Base-by-base conservation (phyloP, 1,140 invertebrate species). In the Trichonephila clavata region DNA sequence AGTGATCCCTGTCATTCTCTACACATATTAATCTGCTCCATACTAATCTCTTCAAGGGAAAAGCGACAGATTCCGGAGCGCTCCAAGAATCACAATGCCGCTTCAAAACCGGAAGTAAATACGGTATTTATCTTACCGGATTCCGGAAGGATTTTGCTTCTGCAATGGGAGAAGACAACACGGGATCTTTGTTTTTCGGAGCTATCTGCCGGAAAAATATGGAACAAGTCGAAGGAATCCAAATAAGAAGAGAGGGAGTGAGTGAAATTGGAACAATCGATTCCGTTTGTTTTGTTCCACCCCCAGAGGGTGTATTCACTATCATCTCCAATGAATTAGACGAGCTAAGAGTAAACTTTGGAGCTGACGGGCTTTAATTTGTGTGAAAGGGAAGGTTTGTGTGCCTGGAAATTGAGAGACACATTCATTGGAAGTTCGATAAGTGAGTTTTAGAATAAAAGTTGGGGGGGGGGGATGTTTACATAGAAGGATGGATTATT, bases 21-120 rank as follows among this genome's bases (percentile, higher is more conserved):
- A 61, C 84, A 86, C 59, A 32, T 86, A 86, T 86, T 86, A 86
- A 86, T 59, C 84, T 60, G 84, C 39, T 32, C 27, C 71, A 14
- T n/a, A 20, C 57, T 86, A 61, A 61, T 61, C 59, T 86, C 18
- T 61, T 10, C 13, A 14, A 32, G n/a, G 27, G 50, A 63, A 60
- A 60, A 84, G 57, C 21, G 81, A 50, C 81, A 57, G 43, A 60
- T 86, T 86, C 84, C 57, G 27, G 59, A 14, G 18, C 57, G 57
- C 14, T 63, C 27, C 57, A 14, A 18, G 59, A 86, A 60, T 86
- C 84, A 32, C 84, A 59, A 61, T 86, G 57, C 59, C 27, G 27
- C 84, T 60, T 32, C 16, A 60, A 60, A 86, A 86, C 84, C 84
- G 84, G 84, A 86, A 86, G 84, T 86, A 86, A 86, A 86, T 86